phyloP scores from a whole-genome alignment of 2,888 invertebrate species.

The Cryptocephalus primarius region DNA sequence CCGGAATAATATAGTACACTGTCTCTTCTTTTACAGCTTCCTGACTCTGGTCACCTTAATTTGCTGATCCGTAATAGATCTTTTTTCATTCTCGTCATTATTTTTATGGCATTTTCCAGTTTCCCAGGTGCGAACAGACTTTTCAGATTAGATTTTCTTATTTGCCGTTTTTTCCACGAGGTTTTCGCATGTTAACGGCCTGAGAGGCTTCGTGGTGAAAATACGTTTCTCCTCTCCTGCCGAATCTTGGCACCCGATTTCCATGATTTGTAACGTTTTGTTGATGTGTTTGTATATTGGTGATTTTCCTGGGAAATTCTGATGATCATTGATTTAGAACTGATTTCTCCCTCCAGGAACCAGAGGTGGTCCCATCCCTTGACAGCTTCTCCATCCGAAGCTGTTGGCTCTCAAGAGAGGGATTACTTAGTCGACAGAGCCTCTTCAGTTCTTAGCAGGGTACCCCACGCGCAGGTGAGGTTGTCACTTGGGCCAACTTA shows the following conservation, averaged over 20 bases:
- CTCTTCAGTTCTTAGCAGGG: background rate
- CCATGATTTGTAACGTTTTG: constrained; percentile 1
- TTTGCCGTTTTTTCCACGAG: background rate
- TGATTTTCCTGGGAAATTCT: constrained; percentile 1
- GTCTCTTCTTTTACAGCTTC: background rate
- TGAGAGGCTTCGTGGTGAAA: background rate
- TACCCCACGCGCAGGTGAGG: background rate
- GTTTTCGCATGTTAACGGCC: background rate
- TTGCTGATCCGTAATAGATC: background rate
- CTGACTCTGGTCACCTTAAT: background rate
- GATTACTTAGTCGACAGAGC: background rate
- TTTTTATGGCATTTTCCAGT: background rate
- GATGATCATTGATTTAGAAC: background rate
- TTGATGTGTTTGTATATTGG: background rate
- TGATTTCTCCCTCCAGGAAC: background rate
- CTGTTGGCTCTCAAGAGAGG: no score
- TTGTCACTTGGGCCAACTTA: background rate
- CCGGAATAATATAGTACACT: background rate
- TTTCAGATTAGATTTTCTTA: constrained; percentile 1
- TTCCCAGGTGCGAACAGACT: background rate
- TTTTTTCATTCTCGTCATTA: background rate
- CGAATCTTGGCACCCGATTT: background rate
- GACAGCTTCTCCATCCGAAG: background rate
- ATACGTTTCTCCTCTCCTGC: constrained; percentile 1
- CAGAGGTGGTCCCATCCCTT: background rate